Conservation (phyloP, 2,113 vertebrate genomes). For the Rhinopomastus cyanomelas region DNA sequence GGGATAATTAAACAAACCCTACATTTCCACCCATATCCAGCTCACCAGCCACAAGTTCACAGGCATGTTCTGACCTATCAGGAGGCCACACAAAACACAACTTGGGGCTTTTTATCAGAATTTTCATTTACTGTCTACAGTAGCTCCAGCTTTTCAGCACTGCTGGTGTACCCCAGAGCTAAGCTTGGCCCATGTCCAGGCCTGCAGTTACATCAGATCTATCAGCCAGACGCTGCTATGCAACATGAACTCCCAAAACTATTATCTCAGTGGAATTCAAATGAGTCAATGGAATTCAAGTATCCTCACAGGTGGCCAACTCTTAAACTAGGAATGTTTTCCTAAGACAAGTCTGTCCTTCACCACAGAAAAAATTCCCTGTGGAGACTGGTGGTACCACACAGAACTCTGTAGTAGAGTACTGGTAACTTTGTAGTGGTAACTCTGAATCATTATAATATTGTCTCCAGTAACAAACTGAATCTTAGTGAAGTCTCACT, state of each 20-base stretch:
- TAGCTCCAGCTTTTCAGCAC: not conserved
- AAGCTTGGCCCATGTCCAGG: not conserved
- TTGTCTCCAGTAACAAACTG: not conserved
- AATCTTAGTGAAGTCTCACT: not conserved
- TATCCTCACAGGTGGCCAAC: fast-evolving
- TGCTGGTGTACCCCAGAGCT: not conserved
- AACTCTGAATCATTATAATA: not conserved
- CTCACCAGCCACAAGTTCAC: not conserved
- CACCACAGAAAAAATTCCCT: not conserved
- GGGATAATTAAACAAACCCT: not conserved
- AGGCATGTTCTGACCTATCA: fast-evolving
- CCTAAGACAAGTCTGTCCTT: not conserved
- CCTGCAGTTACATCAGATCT: not conserved
- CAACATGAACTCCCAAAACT: not conserved
- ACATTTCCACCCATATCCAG: not conserved
- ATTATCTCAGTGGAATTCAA: not conserved
- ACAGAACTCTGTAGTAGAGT: not conserved
- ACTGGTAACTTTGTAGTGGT: not conserved
- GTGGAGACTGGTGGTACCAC: fast-evolving
- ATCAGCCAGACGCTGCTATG: not conserved
- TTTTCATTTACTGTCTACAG: not conserved
- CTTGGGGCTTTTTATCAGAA: no score
- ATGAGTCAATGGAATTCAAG: not conserved
- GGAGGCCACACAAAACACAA: not conserved
- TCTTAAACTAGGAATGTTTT: not conserved